Base-by-base conservation (phyloP, 1,140 invertebrate genomes). In the Physella acuta region DNA sequence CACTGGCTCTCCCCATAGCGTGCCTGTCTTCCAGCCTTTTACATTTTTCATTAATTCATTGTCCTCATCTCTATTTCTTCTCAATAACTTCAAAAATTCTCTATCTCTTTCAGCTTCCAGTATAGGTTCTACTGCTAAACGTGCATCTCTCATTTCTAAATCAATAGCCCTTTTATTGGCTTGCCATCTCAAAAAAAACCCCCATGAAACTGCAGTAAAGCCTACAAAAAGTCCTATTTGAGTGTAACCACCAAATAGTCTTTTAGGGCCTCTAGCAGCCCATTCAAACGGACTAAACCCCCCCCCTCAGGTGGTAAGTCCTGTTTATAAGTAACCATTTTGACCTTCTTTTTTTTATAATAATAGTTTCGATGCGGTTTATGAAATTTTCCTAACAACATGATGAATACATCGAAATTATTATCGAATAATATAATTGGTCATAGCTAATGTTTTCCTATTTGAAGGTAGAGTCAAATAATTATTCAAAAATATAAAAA, bases 41-140 rank as follows among this genome's bases (percentile, higher is more conserved):
- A 94, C 92, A 84, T 95, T 89, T 69, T 89, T 90, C 94, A 96
- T 97, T 14, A 97, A 85, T 70, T 93, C 88, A 52, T 88, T 88
- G 85, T 97, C 94, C 67, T 91, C 90, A 61, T 95, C 93, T 24
- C 93, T 88, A 84, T 94, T 94, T 56, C 87, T 87, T 62, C 90
- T 87, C 2, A 93, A 64, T 78, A 94, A 91, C 76, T 93, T 94
- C 1, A 68, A 56, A 17, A 49, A 93, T 86, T 88, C 88, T 74
- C 93, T 84, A 81, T 95, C 93, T 74, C 89, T 87, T 85, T 95
- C 94, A 8, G 94, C 94, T 34, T 90, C 65, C 55, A 95, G 75
- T 72, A 95, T 78, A 0, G 94, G 92, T 65, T 88, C 86, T 28
- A 95, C 82, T 0, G 91, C 93, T 83, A 92, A 87, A 71, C 88